These are phyloP conservation scores for Apamea epomidion DNA, from an alignment of 2,888 invertebrate genomes.

Conservation along the genomic window DNA sequence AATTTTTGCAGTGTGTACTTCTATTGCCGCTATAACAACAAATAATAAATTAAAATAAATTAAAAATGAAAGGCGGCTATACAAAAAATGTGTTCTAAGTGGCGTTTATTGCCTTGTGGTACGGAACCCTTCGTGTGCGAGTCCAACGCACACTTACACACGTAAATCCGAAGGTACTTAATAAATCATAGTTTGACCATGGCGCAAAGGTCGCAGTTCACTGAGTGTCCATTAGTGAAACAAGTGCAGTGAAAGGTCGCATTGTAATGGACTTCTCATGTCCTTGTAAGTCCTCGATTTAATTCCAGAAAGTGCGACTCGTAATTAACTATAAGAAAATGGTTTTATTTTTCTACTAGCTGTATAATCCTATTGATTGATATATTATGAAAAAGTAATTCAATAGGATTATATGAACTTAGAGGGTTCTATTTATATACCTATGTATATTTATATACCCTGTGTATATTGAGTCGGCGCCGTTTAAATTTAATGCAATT, in stretches of 20 bases:
- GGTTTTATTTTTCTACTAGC: constrained; percentile 13
- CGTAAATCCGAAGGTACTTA: constrained; percentile 2
- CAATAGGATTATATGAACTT: background rate
- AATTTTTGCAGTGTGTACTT: background rate
- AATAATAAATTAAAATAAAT: background rate
- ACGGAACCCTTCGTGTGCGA: background rate
- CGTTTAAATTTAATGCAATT: no score
- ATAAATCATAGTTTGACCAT: constrained; percentile 37
- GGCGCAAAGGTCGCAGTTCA: constrained; percentile 23
- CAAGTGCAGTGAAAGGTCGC: constrained; percentile 75
- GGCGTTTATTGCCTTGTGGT: background rate
- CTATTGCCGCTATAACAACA: background rate
- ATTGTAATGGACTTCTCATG: constrained; percentile 80
- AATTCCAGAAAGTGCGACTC: constrained; percentile 58
- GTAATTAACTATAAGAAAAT: constrained; percentile 43
- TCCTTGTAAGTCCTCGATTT: constrained; percentile 66
- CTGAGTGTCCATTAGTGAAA: constrained; percentile 71
- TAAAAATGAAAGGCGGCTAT: background rate
- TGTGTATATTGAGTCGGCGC: no score
- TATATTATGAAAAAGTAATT: background rate
- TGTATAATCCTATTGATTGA: background rate
- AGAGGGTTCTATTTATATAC: no score
- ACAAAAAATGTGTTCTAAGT: background rate
- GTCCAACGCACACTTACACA: background rate
- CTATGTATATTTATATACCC: no score